Evolutionary conservation across 2,888 invertebrate genomes (phyloP).

Genomic region (Caenorhabditis macrosperma): DNA sequence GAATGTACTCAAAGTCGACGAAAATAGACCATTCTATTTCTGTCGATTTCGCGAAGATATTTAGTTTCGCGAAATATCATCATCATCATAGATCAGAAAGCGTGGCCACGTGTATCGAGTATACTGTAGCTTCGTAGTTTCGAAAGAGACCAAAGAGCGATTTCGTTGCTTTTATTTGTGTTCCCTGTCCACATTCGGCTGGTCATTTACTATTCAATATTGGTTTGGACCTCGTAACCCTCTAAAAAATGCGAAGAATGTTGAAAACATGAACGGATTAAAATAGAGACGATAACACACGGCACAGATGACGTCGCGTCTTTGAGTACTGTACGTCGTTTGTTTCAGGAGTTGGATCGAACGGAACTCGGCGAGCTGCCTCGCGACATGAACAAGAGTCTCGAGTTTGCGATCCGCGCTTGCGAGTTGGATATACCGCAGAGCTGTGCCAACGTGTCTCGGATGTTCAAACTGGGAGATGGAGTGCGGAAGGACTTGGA

Average conservation of each 20-base stretch:
- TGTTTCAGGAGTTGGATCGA: constrained; percentile 65
- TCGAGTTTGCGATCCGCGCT: constrained; percentile 87
- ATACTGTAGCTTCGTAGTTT: not conserved
- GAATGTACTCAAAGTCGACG: not conserved
- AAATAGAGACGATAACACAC: constrained; percentile 15
- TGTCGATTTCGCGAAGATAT: too few relatives aligned
- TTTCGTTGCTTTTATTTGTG: not conserved
- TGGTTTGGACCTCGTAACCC: not conserved
- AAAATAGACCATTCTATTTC: not conserved
- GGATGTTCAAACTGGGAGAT: constrained; percentile 81
- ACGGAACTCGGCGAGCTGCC: constrained; percentile 66
- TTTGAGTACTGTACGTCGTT: constrained; percentile 9
- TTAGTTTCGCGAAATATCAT: not conserved
- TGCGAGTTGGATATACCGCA: constrained; percentile 90
- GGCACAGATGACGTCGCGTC: constrained; percentile 13
- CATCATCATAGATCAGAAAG: not conserved
- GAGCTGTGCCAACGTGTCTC: constrained; percentile 91
- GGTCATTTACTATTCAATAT: not conserved
- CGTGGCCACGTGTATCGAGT: not conserved
- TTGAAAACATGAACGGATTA: constrained; percentile 36
- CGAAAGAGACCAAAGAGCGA: not conserved
- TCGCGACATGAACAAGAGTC: constrained; percentile 85
- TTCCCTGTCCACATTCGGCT: not conserved
- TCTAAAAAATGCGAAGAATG: constrained; percentile 33
- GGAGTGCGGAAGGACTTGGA: constrained; percentile 74